Evolutionary conservation across 2,888 invertebrate genomes (phyloP).

Genomic region (Oeneis ivallda): DNA sequence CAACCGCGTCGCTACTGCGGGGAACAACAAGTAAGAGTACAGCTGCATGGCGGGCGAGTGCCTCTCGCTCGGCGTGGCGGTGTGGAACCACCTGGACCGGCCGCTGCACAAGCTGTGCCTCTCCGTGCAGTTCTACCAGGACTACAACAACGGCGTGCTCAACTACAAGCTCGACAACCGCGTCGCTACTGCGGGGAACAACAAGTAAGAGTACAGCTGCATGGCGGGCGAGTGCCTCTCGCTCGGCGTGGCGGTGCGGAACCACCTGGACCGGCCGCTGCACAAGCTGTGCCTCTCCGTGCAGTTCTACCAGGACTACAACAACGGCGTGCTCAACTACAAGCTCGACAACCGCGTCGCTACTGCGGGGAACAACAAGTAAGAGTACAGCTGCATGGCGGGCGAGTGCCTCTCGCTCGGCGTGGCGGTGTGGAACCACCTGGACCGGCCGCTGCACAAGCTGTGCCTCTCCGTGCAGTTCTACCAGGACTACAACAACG

Average conservation of each 20-base stretch:
- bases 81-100: slow-evolving; percentile 89
- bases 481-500: slow-evolving; percentile 96
- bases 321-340: slow-evolving; percentile 92
- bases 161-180: slow-evolving; percentile 92
- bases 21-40: slow-evolving; percentile 91
- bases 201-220: slow-evolving; percentile 89
- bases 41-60: slow-evolving; percentile 90
- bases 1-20: slow-evolving; percentile 90
- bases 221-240: slow-evolving; percentile 89
- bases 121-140: slow-evolving; percentile 93
- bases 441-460: slow-evolving; percentile 87
- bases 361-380: slow-evolving; percentile 91
- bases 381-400: slow-evolving; percentile 87
- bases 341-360: slow-evolving; percentile 91
- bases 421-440: slow-evolving; percentile 89
- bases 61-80: slow-evolving; percentile 86
- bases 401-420: slow-evolving; percentile 90
- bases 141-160: slow-evolving; percentile 92
- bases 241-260: slow-evolving; percentile 88
- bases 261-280: slow-evolving; percentile 89
- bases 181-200: slow-evolving; percentile 91
- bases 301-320: slow-evolving; percentile 95
- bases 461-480: slow-evolving; percentile 90
- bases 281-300: slow-evolving; percentile 87
- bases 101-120: slow-evolving; percentile 88